A percentile compares a stretch with the other conserved stretches of the same genome.
These are phyloP conservation scores for Pollicipes pollicipes DNA, from an alignment of 1,140 invertebrate genomes.

Conservation along the genomic window DNA sequence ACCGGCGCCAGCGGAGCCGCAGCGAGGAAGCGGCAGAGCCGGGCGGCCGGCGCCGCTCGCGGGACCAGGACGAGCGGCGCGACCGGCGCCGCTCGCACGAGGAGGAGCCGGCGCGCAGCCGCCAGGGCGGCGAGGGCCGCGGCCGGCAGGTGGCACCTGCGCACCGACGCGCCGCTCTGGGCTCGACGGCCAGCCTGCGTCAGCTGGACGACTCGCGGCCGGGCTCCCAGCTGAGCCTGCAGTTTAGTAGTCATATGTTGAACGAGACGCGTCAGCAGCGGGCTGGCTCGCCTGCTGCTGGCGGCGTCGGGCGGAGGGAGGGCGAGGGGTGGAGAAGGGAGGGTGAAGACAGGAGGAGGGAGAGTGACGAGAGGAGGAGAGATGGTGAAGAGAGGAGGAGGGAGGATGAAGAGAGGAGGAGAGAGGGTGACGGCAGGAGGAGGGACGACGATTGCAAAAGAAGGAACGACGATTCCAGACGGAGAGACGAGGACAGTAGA, in stretches of 20 bases:
- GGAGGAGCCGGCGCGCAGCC: constrained; percentile 9
- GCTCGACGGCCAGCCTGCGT: no score
- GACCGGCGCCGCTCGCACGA: constrained; percentile 12
- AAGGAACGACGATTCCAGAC: no score
- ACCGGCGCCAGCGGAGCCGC: neutral
- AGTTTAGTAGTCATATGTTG: neutral
- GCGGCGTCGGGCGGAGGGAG: neutral
- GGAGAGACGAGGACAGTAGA: neutral
- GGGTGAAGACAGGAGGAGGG: neutral
- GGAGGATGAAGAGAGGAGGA: no score
- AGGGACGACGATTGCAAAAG: neutral
- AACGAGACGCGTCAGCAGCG: neutral
- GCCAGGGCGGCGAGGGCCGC: constrained; percentile 12
- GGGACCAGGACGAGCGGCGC: no score
- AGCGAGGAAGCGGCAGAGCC: neutral
- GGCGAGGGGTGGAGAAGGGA: no score
- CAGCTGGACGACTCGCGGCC: constrained; percentile 3
- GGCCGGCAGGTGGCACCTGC: constrained; percentile 9
- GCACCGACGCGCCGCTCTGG: no score
- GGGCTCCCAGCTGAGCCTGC: neutral
- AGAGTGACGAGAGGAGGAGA: neutral
- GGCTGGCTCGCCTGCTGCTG: neutral
- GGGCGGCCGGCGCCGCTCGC: constrained; percentile 12
- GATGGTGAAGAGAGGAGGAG: neutral
- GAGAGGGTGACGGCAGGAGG: neutral